phyloP scores from a whole-genome alignment of 1,140 invertebrate species.

The Procambarus clarkii region DNA sequence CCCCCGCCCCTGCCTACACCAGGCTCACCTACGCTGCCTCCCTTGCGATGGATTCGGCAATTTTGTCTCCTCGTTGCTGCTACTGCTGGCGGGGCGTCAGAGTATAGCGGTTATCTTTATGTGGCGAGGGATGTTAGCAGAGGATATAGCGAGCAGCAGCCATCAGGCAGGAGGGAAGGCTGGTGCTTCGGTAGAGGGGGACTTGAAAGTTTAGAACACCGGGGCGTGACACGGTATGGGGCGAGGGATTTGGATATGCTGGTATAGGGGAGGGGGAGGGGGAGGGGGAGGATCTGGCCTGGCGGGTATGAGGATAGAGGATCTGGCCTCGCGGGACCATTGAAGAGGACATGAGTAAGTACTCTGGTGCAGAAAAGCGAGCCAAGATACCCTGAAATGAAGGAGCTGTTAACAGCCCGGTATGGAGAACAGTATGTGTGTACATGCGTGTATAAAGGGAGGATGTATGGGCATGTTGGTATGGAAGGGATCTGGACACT shows the following conservation, averaged over 20 bases:
- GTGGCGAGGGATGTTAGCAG: constrained; percentile 30
- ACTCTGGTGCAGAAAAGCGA: too few species aligned
- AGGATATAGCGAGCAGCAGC: constrained; percentile 24
- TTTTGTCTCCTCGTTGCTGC: constrained; percentile 47
- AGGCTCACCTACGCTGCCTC: constrained; percentile 24
- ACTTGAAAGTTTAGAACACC: not conserved
- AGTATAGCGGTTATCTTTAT: constrained; percentile 34
- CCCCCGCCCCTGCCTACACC: constrained; percentile 28
- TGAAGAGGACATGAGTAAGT: too few species aligned
- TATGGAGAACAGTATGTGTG: too few species aligned
- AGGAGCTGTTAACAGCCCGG: too few species aligned
- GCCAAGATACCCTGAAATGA: too few species aligned
- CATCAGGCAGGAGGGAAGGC: constrained; percentile 18
- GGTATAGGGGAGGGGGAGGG: not conserved
- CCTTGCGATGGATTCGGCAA: constrained; percentile 39
- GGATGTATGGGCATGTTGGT: too few species aligned
- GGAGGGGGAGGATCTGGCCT: not conserved
- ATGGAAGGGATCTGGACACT: too few species aligned
- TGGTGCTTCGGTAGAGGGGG: not conserved
- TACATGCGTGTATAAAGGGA: too few species aligned
- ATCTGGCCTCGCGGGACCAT: too few species aligned
- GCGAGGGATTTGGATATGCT: not conserved
- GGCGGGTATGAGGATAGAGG: not conserved
- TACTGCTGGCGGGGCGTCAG: constrained; percentile 32
- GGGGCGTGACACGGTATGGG: not conserved